Evolutionary conservation across 1,140 invertebrate genomes (phyloP), one percentile per base, ranked within the genome.

Genomic region (Ceratosolen fusciceps): DNA sequence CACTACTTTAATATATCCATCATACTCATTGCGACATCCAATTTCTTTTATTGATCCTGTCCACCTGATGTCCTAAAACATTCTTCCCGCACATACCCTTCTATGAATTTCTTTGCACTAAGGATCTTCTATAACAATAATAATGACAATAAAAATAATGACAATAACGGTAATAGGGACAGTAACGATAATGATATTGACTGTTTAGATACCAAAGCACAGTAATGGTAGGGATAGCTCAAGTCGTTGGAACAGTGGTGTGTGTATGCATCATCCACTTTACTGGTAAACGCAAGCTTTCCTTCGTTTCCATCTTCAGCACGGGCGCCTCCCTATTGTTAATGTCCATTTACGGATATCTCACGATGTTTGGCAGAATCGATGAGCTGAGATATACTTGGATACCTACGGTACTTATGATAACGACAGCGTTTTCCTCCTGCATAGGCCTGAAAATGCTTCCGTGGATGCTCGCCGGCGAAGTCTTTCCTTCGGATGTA

Each of bases 391-490:
- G 88, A 1, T 92, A 92, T 79, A 91, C 91, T 0, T 96, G 94
- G 95, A 84, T 95, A 8, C 95, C 95, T 0, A 91, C 93, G 8
- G 92, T 91, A 0, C 89, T 95, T 0, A 86, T 96, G 26, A 91
- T 95, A 65, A 83, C 91, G 2, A 88, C 93, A 1, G 95, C 95
- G 1, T 93, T 95, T 80, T 88, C 94, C 21, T 92, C 93, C 0
- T 94, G 95, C 81, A 87, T 92, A 3, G 94, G 94, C 0, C 94
- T 96, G 24, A 88, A 94, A 67, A 87, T 95, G 39, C 83, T 96
- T 5, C 95, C 95, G 10, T 96, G 95, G 95, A 92, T 96, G 60
- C 89, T 96, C 3, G 94, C 94, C 47, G 95, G 94, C 29, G 95
- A 96, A 87, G 93, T 94, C 7, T 91, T 88, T 70, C 83, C 89